Conservation (phyloP, 2,888 invertebrate species). For the Dolomedes plantarius region DNA sequence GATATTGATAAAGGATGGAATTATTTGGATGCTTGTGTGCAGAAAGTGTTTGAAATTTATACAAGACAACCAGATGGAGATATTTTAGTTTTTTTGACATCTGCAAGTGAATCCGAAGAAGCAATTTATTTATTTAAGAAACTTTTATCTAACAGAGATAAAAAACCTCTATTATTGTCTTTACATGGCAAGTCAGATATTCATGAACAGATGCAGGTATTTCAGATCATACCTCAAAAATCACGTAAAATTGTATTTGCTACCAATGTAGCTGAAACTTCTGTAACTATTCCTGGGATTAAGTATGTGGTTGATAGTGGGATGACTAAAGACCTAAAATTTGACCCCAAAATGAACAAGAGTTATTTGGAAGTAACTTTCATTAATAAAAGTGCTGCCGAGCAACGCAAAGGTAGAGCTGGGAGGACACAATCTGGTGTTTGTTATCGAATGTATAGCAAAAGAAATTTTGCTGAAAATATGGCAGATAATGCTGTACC, state of each 20-base stretch:
- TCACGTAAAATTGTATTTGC: slow-evolving; percentile 77
- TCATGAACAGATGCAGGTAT: slow-evolving; percentile 76
- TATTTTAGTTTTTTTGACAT: slow-evolving; percentile 73
- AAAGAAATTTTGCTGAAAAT: slow-evolving; percentile 74
- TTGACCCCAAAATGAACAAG: slow-evolving; percentile 75
- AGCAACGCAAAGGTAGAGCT: slow-evolving; percentile 78
- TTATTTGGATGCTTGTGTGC: slow-evolving; percentile 74
- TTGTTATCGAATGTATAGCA: slow-evolving; percentile 77
- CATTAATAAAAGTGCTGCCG: slow-evolving; percentile 76
- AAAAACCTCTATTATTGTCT: slow-evolving; percentile 27
- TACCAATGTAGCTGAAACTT: slow-evolving; percentile 78
- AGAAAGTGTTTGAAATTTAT: slow-evolving; percentile 76
- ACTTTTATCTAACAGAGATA: slow-evolving; percentile 20
- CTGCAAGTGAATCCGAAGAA: slow-evolving; percentile 76
- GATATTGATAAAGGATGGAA: slow-evolving; percentile 69
- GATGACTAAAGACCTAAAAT: slow-evolving; percentile 76
- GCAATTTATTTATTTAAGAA: slow-evolving; percentile 72
- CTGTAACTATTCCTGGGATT: slow-evolving; percentile 77
- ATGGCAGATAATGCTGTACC: slow-evolving; percentile 75
- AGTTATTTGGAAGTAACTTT: slow-evolving; percentile 74
- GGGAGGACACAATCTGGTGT: slow-evolving; percentile 77
- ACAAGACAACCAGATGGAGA: slow-evolving; percentile 74
- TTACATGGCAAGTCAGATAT: slow-evolving; percentile 75
- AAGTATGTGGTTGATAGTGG: slow-evolving; percentile 78
- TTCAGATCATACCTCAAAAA: slow-evolving; percentile 64